Evolutionary conservation across 2,797 vertebrate genomes (phyloP).

Genomic region (Astyanax mexicanus): DNA sequence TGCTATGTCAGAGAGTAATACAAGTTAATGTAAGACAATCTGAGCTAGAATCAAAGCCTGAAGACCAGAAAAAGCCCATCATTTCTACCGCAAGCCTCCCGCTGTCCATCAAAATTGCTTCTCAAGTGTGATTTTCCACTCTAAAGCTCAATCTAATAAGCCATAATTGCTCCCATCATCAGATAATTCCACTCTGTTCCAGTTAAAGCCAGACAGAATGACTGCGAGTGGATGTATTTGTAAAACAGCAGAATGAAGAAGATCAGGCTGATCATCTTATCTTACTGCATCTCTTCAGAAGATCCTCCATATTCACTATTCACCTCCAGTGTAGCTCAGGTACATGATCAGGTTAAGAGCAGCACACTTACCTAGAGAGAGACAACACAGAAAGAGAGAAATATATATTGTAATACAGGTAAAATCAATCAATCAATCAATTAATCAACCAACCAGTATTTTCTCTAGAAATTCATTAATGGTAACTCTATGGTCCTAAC

Average conservation of each 20-base stretch:
- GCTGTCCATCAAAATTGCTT: neutral
- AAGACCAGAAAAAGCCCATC: neutral
- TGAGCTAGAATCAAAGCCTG: no score
- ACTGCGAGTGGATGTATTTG: neutral
- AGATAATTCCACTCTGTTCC: neutral
- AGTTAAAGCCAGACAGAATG: neutral
- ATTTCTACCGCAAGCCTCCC: neutral
- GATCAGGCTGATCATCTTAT: neutral
- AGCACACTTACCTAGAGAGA: slow-evolving; percentile 31
- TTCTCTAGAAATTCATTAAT: no score
- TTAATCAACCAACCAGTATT: no score
- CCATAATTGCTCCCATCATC: slow-evolving; percentile 10
- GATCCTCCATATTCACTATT: neutral
- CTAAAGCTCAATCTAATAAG: slow-evolving; percentile 30
- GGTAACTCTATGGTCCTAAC: no score
- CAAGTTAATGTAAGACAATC: no score
- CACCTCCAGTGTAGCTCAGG: neutral
- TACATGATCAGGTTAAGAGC: neutral
- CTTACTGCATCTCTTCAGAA: slow-evolving; percentile 2
- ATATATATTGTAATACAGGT: neutral
- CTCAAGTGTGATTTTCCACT: slow-evolving; percentile 27
- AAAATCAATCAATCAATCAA: no score
- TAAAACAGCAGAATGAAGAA: neutral
- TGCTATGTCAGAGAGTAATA: no score
- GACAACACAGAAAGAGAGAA: neutral